Base-by-base conservation (phyloP, 2,797 vertebrate species). In the Sorex maritimensis region DNA sequence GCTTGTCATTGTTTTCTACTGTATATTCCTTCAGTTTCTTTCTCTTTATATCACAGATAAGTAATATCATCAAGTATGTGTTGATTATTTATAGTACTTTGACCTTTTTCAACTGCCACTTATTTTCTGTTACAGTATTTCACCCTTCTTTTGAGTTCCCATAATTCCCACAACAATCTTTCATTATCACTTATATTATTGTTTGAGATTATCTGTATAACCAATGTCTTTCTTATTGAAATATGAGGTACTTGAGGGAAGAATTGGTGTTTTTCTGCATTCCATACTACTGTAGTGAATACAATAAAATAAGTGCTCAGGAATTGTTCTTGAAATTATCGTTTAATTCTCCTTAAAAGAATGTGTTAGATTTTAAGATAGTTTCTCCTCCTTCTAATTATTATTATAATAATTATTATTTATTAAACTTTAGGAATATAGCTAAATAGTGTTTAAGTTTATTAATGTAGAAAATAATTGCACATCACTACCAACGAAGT, bases 291-390 rank as follows among this genome's bases (percentile, higher is more conserved):
- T 9, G n/a, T 10, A 91, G 34, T 81, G n/a, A 17, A 67, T 71
- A 63, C 91, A 96, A 85, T 6, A 95, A 10, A 82, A 68, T 38
- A 67, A 26, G 7, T 79, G 0, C 58, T 84, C 58, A 90, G 14
- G 91, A 94, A 89, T 3, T 67, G 17, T 65, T 91, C 88, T 81
- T 81, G 28, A 87, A 88, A 86, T 52, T 86, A 75, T 72, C 81
- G 21, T 78, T 68, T 58, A 68, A n/a, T 67, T 7, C 7, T 2
- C 34, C 24, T 79, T 61, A 83, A 83, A 92, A 69, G 1, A 87
- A 68, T 44, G 17, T 5, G 46, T 90, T 81, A 49, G 1, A 79
- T 75, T 81, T 86, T 0, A 80, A 71, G 41, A 34, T 34, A 34
- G 34, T 34, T 34, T 34, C 34, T 34, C 34, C 2, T 34, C 34